Evolutionary conservation across 2,797 vertebrate species (phyloP), one percentile per base, ranked within the genome.

Genomic region (Momotus momota): DNA sequence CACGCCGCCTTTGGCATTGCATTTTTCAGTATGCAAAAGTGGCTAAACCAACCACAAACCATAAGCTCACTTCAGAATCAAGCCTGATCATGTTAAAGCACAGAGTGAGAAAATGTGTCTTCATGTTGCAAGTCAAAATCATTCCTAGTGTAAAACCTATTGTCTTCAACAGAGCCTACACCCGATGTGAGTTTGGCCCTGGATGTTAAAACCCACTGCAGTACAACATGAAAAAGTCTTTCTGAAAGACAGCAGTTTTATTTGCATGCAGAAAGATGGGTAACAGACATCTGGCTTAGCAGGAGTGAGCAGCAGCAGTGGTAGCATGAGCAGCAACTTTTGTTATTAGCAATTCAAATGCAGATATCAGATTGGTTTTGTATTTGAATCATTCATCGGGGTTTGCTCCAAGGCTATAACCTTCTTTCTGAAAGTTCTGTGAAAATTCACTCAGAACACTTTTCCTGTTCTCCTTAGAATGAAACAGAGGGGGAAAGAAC

Each of bases 311-410:
- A 86, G 48, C 29, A 43, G 54, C 38, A 80, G 54, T 49, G 65
- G 79, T 83, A 94, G 57, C 33, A 67, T 40, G 29, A 84, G 45
- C 60, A 96, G 82, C 16, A 96, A 61, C 77, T 90, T 88, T 95
- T 74, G 86, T 69, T 95, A 94, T 97, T 93, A 97, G 90, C 88
- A 97, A 97, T 96, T 98, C 92, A 96, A 93, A 97, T 95, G 31
- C 60, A 96, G 75, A 43, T 88, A 93, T 97, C 73, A 92, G 72
- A 93, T 83, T 88, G 75, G 55, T n/a, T 58, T 88, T 71, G 52
- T 84, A 85, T 81, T 96, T 94, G 62, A 97, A 96, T 96, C 86
- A 91, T 93, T 97, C 88, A 94, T 71, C 58, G 80, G 35, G 18
- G 40, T 89, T 95, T 46, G 31, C 41, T 95, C 29, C 18, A 66